These are phyloP conservation scores for Drosophila nikananu DNA, from an alignment of 1,140 invertebrate genomes.

Conservation along the genomic window DNA sequence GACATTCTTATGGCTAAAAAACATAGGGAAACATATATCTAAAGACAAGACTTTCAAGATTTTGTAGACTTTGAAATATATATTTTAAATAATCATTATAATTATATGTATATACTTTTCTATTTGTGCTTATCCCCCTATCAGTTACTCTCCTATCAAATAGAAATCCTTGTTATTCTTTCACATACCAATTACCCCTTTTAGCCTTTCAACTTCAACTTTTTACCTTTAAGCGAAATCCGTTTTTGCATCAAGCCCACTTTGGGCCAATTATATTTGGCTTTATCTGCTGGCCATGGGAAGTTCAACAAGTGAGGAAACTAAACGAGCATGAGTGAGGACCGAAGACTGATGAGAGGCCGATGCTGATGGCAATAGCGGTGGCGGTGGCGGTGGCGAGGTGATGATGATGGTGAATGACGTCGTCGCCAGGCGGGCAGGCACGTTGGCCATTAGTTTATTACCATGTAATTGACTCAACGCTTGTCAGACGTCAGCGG, in stretches of 20 bases:
- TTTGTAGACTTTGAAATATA: background rate
- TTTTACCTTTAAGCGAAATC: slow-evolving; percentile 23
- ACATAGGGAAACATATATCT: background rate
- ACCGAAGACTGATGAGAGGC: slow-evolving; percentile 25
- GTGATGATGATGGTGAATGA: slow-evolving; percentile 48
- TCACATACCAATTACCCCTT: slow-evolving; percentile 6
- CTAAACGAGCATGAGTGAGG: slow-evolving; percentile 66
- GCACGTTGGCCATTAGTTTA: slow-evolving; percentile 75
- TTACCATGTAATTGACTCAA: slow-evolving; percentile 83
- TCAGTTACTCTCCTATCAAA: background rate
- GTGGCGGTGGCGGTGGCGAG: slow-evolving; percentile 14
- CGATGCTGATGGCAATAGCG: slow-evolving; percentile 36
- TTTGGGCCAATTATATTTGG: slow-evolving; percentile 64
- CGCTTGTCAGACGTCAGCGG: slow-evolving; percentile 65
- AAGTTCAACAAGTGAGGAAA: slow-evolving; percentile 75
- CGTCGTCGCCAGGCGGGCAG: slow-evolving; percentile 42
- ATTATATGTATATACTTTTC: too few species aligned
- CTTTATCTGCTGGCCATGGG: slow-evolving; percentile 41
- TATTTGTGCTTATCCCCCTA: too few species aligned
- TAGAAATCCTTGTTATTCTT: background rate
- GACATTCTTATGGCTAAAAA: background rate
- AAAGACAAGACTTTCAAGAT: background rate
- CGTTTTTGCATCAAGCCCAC: slow-evolving; percentile 24
- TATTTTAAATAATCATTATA: background rate
- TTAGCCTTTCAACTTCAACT: slow-evolving; percentile 24